A percentile compares a stretch with the other conserved stretches of the same genome.
phyloP scores from a whole-genome alignment of 2,888 invertebrate genomes.

The Craniophora ligustri region DNA sequence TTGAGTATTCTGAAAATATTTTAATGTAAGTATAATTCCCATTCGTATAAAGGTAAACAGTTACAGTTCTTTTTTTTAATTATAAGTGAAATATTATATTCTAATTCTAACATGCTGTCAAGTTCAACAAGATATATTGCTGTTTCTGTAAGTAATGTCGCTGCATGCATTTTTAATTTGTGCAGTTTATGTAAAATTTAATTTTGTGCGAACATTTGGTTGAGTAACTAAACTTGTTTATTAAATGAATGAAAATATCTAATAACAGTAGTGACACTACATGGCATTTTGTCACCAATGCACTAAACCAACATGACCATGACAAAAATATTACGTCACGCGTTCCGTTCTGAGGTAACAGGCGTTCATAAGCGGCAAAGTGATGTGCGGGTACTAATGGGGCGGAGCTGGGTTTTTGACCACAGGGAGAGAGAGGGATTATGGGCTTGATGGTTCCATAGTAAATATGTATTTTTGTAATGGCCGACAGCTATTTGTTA shows the following conservation, averaged over 20 bases:
- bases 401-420: conserved; percentile 55
- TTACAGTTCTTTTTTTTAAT: no score
- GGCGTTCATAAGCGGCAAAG: conserved; percentile 61
- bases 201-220: not conserved
- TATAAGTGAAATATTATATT: no score
- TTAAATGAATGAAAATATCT: no score
- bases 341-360: conserved; percentile 61
- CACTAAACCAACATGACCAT: not conserved
- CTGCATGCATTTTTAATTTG: conserved; percentile 59
- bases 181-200: conserved; percentile 5
- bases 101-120: no score
- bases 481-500: conserved; percentile 3
- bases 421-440: not conserved
- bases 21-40: no score
- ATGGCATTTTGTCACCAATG: not conserved
- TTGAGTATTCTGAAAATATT: no score
- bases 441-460: conserved; percentile 3
- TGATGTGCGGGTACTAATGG: conserved; percentile 47
- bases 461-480: conserved; percentile 4
- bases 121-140: conserved; percentile 49
- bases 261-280: no score
- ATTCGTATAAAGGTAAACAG: no score
- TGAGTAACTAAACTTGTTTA: no score
- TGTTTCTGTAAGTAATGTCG: conserved; percentile 53
- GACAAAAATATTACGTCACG: conserved; percentile 64